Evolutionary conservation across 2,113 vertebrate species (phyloP).

Genomic region (Tursiops truncatus): DNA sequence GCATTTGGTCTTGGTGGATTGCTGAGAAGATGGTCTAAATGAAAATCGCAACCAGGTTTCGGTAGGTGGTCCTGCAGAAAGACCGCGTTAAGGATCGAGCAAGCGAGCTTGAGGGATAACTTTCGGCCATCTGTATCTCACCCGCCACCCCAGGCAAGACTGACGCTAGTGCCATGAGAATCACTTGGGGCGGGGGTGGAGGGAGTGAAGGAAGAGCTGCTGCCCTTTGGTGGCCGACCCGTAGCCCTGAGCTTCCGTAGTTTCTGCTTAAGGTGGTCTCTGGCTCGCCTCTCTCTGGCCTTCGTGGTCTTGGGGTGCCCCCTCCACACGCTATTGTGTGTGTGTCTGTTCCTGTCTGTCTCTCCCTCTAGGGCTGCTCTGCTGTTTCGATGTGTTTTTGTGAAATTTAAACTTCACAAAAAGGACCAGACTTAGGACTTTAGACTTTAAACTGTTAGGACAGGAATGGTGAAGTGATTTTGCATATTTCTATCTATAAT

Average conservation of each 20-base stretch:
- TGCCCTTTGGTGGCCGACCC: no score
- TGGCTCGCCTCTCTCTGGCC: background rate
- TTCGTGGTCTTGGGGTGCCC: background rate
- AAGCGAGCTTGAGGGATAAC: background rate
- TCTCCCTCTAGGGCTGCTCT: background rate
- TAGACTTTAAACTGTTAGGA: background rate
- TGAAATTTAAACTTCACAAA: background rate
- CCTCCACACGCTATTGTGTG: no score
- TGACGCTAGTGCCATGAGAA: background rate
- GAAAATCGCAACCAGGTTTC: background rate
- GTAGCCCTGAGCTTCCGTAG: background rate
- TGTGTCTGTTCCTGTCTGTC: background rate
- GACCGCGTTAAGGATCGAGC: background rate
- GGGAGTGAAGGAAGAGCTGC: background rate
- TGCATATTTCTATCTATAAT: background rate
- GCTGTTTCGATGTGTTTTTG: background rate
- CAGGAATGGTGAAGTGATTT: background rate
- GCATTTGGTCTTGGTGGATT: background rate
- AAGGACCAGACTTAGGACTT: background rate
- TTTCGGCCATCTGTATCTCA: rapidly evolving
- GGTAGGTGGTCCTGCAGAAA: background rate
- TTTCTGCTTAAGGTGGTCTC: background rate
- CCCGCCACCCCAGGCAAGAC: no score
- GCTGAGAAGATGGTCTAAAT: background rate
- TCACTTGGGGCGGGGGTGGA: background rate